phyloP scores from a whole-genome alignment of 2,113 vertebrate genomes.

The Xiphophorus hellerii region DNA sequence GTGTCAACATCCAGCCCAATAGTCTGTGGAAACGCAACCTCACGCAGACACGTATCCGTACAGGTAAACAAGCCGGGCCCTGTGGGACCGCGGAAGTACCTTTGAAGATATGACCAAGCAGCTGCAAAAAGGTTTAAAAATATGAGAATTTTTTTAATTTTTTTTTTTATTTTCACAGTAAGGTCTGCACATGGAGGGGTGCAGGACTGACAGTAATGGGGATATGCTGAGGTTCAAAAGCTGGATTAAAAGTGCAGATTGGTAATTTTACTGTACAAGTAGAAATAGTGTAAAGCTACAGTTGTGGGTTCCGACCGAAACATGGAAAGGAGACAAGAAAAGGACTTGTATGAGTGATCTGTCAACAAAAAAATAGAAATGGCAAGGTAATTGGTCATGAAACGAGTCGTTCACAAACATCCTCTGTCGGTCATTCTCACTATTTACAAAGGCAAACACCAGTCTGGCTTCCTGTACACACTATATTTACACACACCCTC shows the following conservation, averaged over 20 bases:
- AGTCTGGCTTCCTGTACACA: conserved; percentile 70
- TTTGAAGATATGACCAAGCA: conserved; percentile 10
- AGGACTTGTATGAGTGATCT: conserved; percentile 45
- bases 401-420: conserved; percentile 55
- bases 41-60: conserved; percentile 19
- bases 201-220: too few relatives aligned
- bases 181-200: too few relatives aligned
- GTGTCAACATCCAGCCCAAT: not conserved
- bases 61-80: not conserved
- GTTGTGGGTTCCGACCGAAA: not conserved
- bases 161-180: too few relatives aligned
- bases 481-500: conserved; percentile 70
- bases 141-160: too few relatives aligned
- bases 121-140: conserved; percentile 12
- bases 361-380: conserved; percentile 23
- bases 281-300: not conserved
- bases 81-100: conserved; percentile 3
- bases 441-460: conserved; percentile 76
- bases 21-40: not conserved
- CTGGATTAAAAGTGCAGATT: not conserved
- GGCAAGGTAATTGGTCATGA: conserved; percentile 60
- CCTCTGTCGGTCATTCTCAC: conserved; percentile 63
- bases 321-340: conserved; percentile 19
- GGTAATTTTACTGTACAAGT: not conserved
- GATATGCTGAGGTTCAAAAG: not conserved